Evolutionary conservation across 2,113 vertebrate genomes (phyloP).

Genomic region (Coracopsis vasa): DNA sequence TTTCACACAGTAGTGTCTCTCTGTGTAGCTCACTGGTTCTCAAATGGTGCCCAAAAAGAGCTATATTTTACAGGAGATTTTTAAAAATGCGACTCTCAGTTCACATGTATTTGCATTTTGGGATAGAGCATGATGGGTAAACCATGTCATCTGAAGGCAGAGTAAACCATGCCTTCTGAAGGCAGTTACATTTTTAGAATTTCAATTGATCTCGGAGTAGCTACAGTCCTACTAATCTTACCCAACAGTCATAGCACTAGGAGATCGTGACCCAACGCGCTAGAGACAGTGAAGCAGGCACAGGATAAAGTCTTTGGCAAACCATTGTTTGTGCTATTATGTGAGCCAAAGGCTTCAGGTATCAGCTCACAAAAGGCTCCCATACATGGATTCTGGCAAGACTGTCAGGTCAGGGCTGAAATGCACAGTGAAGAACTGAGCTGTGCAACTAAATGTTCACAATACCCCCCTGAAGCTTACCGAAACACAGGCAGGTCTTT

Average conservation of each 20-base stretch:
- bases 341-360: not conserved
- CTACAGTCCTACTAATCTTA: not conserved
- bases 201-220: not conserved
- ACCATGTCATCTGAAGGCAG: not conserved
- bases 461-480: not conserved
- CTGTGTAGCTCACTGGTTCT: not conserved
- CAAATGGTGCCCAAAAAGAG: not conserved
- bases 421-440: not conserved
- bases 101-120: not conserved
- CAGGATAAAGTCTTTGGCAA: not conserved
- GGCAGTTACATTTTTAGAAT: not conserved
- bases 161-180: not conserved
- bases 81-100: not conserved
- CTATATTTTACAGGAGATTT: not conserved
- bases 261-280: not conserved
- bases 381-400: accelerated
- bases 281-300: not conserved
- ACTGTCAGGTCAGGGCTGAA: not conserved
- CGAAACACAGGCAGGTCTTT: not conserved
- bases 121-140: not conserved
- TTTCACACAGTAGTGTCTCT: not conserved
- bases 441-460: accelerated
- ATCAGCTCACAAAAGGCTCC: not conserved
- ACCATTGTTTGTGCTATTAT: not conserved
- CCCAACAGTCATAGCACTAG: not conserved